Base-by-base conservation (phyloP, 2,888 invertebrate species). In the Drosophila cracens region DNA sequence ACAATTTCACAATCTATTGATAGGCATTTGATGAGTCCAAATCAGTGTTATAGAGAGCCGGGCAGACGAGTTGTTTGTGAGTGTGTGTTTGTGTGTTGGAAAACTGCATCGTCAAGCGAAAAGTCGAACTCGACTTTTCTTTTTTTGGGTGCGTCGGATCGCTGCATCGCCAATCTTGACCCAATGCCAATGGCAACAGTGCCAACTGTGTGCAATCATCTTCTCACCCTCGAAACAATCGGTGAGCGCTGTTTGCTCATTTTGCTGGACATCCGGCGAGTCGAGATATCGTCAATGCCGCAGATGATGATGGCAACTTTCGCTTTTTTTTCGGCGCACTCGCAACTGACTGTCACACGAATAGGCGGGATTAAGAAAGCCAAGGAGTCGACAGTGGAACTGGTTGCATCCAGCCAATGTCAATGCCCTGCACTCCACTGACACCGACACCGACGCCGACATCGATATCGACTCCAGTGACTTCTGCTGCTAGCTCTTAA, bases 351-450 rank as follows among this genome's bases (percentile, higher is more conserved):
- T 73, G 78, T 73, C 81, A 71, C 79, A 71, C 76, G 76, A 79
- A 76, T 70, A 76, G 49, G 67, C 57, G 72, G 75, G 77, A 77
- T 87, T 84, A 80, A 87, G 72, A 79, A 79, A 82, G 82, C 64
- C 64, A 65, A 74, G 52, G 62, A 74, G 75, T 54, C 36, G 54
- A 56, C 38, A 38, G 40, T 58, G 49, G 21, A 76, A 77, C 76
- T 53, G 73, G 74, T 65, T 61, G 64, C 48, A 61, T 61, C 61
- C 62, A 72, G 52, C 25, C 49, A 68, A 43, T 73, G 83, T 83
- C 83, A 87, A 70, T 74, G 85, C 31, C 40, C 43, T 84, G 69
- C 56, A 68, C 58, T 58, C 34, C 31, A 62, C 33, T 67, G 64
- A 64, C 75, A 61, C 53, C 65, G 62, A 75, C 65, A 59, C 13